Conservation (phyloP, 2,888 invertebrate genomes). For the Ectemnius continuus region DNA sequence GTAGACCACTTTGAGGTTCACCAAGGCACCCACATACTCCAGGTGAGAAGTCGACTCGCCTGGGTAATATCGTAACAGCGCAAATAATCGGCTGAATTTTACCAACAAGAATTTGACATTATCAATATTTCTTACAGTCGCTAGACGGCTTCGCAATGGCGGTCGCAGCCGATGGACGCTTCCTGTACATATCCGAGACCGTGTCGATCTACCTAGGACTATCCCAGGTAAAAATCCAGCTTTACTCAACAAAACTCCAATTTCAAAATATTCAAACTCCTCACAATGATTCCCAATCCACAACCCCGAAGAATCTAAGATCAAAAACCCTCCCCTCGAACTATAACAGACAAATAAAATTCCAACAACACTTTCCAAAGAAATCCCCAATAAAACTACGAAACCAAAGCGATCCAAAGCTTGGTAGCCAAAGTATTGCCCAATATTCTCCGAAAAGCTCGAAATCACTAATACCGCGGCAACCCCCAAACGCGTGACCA, state of each 20-base stretch:
- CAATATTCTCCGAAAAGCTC: neutral
- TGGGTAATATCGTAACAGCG: no score
- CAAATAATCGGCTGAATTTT: neutral
- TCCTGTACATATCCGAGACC: slow-evolving; percentile 99
- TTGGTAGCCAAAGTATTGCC: no score
- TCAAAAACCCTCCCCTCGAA: no score
- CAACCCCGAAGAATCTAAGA: no score
- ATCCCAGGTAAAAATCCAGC: slow-evolving; percentile 89
- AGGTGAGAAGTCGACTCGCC: slow-evolving; percentile 81
- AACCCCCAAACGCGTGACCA: neutral
- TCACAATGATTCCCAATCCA: no score
- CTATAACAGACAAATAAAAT: no score
- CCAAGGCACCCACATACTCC: slow-evolving; percentile 98
- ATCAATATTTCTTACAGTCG: slow-evolving; percentile 82
- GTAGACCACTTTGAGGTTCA: slow-evolving; percentile 96
- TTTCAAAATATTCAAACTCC: no score
- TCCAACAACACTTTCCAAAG: no score
- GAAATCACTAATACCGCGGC: neutral
- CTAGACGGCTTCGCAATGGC: slow-evolving; percentile 98
- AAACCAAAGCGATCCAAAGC: no score
- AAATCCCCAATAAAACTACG: no score
- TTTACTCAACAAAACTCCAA: no score
- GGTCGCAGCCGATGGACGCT: slow-evolving; percentile 96
- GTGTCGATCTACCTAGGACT: slow-evolving; percentile 99
- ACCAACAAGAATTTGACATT: slow-evolving; percentile 19